Percentiles rank a stretch among this genome's conserved stretches.
phyloP scores from a whole-genome alignment of 2,888 invertebrate species.

The Diaperis boleti region DNA sequence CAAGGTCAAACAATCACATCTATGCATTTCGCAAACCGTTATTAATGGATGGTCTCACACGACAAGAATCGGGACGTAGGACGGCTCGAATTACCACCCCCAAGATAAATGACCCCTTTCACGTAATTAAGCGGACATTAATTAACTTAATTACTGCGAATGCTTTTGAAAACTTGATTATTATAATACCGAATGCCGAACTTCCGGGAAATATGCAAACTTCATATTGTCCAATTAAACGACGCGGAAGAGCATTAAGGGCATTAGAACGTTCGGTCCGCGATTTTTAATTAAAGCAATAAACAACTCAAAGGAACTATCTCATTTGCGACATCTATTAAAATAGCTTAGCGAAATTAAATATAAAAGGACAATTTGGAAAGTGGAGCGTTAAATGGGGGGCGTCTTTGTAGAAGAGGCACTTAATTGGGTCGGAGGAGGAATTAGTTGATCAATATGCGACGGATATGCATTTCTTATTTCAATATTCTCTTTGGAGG shows the following conservation, averaged over 20 bases:
- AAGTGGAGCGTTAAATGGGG: neutral
- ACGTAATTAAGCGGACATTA: constrained; percentile 49
- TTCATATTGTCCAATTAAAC: neutral
- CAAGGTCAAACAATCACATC: constrained; percentile 29
- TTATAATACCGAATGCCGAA: constrained; percentile 30
- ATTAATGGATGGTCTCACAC: constrained; percentile 46
- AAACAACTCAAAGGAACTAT: constrained; percentile 2
- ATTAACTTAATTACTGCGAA: constrained; percentile 48
- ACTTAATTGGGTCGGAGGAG: constrained; percentile 9
- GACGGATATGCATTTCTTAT: neutral
- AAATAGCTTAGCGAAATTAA: constrained; percentile 11
- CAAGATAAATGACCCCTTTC: constrained; percentile 49
- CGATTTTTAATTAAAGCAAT: constrained; percentile 12
- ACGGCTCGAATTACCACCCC: constrained; percentile 46
- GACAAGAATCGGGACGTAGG: constrained; percentile 37
- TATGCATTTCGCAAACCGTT: constrained; percentile 40
- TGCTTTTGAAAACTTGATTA: constrained; percentile 33
- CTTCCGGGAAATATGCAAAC: constrained; percentile 2
- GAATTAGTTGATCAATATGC: neutral
- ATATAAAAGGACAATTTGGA: constrained; percentile 6
- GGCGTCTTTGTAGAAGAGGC: neutral
- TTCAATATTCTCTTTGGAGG: neutral
- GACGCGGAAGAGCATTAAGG: neutral
- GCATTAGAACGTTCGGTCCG: neutral
- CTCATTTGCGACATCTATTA: neutral